Conservation (phyloP, 2,797 vertebrate species). For the Eulemur coronatus region DNA sequence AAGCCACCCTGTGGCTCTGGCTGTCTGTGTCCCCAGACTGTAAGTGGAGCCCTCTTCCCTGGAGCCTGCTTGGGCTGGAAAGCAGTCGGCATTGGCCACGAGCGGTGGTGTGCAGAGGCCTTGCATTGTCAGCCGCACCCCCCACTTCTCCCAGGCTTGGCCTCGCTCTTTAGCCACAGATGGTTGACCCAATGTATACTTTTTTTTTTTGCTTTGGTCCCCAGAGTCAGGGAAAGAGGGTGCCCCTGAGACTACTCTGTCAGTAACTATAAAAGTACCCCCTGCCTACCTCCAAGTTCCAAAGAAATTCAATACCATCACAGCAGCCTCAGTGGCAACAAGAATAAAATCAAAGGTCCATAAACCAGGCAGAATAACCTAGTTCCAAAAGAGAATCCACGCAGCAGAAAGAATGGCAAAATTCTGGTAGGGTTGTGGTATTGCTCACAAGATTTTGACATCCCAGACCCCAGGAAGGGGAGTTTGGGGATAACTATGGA, state of each 20-base stretch:
- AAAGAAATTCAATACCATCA: neutral
- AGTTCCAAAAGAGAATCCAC: neutral
- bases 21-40: accelerated
- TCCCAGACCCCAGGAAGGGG: neutral
- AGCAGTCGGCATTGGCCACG: neutral
- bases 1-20: neutral
- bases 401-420: neutral
- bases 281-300: neutral
- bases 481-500: neutral
- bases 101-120: neutral
- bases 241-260: neutral
- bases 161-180: neutral
- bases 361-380: neutral
- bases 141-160: neutral
- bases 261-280: neutral
- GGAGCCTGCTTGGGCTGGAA: neutral
- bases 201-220: neutral
- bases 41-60: neutral
- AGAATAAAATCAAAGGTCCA: neutral
- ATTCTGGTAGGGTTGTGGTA: no score
- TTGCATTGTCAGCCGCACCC: neutral
- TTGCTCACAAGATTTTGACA: neutral
- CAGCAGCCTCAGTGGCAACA: neutral
- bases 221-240: neutral
- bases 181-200: neutral